Base-by-base conservation (phyloP, 2,113 vertebrate genomes). In the Ceyx melanurus region DNA sequence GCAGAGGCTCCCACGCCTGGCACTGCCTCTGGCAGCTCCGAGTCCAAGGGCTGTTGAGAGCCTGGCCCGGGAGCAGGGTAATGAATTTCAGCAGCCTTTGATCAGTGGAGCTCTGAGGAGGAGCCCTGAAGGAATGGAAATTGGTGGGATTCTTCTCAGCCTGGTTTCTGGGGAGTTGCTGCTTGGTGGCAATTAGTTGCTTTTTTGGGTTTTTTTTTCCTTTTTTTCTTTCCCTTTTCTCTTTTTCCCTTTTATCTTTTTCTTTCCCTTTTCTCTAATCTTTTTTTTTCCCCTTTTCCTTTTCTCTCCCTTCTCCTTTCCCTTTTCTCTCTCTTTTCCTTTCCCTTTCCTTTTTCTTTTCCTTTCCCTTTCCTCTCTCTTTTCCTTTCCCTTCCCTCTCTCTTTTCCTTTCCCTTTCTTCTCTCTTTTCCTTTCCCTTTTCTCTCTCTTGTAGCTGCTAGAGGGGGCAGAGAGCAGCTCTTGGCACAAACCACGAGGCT, bases 61-160 rank as follows among this genome's bases (percentile, higher is more conserved):
- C 82, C 82, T 82, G 92, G 83, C 79, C 66, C 64, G 20, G 91
- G 92, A 81, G 66, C 70, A 31, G 45, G 45, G 37, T 78, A 73
- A 75, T 89, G 62, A 93, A 26, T 92, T 92, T 82, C 75, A 68
- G 61, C 70, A 76, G 83, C 6, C 91, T 94, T 94, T 90, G 92
- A 86, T 94, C 90, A 74, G 20, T 9, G 79, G 28, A 71, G 83
- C 91, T 53, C 1, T 83, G n/a, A 70, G 57, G 68, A 90, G 79
- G 73, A 92, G 79, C 82, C 75, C 79, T 71, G 75, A 66, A 94
- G 80, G 68, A 90, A 83, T 74, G 66, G 81, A 79, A 93, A 50
- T 82, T 3, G 29, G 18, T 31, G 50, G 74, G 71, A 56, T 82
- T 90, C 77, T 78, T 74, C 58, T 1, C 5, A 10, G 26, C 53